Conservation (phyloP, 2,113 vertebrate genomes). For the Planiliza haematocheilus region DNA sequence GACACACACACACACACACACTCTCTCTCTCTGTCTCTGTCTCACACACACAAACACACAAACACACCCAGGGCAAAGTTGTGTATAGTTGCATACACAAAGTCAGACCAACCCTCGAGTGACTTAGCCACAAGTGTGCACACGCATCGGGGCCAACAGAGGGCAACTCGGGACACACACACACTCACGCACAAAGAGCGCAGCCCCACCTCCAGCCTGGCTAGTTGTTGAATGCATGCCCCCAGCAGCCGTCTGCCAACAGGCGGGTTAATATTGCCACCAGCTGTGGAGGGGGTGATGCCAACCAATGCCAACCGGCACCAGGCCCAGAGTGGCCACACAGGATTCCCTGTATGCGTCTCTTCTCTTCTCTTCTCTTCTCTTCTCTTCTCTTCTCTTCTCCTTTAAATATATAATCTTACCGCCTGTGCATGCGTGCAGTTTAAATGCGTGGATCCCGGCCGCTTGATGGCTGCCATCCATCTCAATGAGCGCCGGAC, state of each 20-base stretch:
- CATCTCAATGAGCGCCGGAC: slow-evolving; percentile 51
- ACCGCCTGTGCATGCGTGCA: no score
- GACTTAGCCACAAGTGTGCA: slow-evolving; percentile 44
- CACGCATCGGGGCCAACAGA: slow-evolving; percentile 39
- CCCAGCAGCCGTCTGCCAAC: slow-evolving; percentile 62
- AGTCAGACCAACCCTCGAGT: slow-evolving; percentile 46
- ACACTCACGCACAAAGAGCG: background rate
- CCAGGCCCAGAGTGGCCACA: slow-evolving; percentile 66
- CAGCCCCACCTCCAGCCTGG: slow-evolving; percentile 43
- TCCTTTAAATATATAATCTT: no score
- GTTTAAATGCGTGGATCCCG: no score
- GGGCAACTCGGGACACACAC: slow-evolving; percentile 63
- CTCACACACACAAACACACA: background rate
- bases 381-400: slow-evolving; percentile 13
- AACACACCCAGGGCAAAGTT: slow-evolving; percentile 18
- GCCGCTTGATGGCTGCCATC: slow-evolving; percentile 24
- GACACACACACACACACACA: background rate
- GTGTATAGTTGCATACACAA: slow-evolving; percentile 29
- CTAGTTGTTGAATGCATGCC: slow-evolving; percentile 42
- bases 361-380: slow-evolving; percentile 2
- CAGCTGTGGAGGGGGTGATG: slow-evolving; percentile 71
- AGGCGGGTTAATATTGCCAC: slow-evolving; percentile 74
- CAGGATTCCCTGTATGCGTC: slow-evolving; percentile 55
- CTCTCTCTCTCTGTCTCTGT: no score
- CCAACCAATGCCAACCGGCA: slow-evolving; percentile 64